Percentiles rank a stretch among this genome's conserved stretches.
Conservation (phyloP, 23 tunicate species). For the Trididemnum miniatum region DNA sequence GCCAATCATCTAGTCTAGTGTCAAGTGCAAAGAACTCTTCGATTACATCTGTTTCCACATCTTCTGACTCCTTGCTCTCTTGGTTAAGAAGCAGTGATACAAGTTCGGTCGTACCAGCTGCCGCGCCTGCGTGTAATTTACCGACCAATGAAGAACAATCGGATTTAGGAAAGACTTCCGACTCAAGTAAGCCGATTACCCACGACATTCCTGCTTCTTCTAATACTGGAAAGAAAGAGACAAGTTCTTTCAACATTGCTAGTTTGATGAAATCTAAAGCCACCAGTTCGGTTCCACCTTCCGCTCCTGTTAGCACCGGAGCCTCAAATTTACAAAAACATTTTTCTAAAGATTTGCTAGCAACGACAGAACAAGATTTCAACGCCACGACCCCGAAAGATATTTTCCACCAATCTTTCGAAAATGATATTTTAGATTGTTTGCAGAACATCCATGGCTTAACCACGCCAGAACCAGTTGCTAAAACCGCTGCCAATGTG, state of each 20-base stretch:
- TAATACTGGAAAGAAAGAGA: background rate
- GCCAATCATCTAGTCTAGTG: background rate
- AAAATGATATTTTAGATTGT: conserved; percentile 42
- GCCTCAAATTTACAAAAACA: background rate
- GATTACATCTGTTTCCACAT: background rate
- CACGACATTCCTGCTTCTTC: background rate
- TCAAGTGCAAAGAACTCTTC: background rate
- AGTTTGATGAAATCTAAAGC: conserved; percentile 42
- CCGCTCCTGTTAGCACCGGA: background rate
- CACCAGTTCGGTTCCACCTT: background rate
- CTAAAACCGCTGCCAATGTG: background rate
- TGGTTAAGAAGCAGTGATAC: background rate
- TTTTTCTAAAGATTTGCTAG: conserved; percentile 6
- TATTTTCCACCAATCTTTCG: conserved; percentile 32
- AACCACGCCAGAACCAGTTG: conserved; percentile 41
- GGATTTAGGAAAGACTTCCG: background rate
- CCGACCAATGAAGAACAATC: background rate
- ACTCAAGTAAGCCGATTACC: background rate
- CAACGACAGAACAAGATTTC: background rate
- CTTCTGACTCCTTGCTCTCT: background rate
- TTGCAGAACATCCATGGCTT: conserved; percentile 13
- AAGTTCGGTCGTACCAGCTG: background rate
- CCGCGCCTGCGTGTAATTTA: background rate
- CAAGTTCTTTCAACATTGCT: conserved; percentile 44
- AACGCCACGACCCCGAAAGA: conserved; percentile 32